Base-by-base conservation (phyloP, 1,140 invertebrate genomes). In the Drosophila pachea region DNA sequence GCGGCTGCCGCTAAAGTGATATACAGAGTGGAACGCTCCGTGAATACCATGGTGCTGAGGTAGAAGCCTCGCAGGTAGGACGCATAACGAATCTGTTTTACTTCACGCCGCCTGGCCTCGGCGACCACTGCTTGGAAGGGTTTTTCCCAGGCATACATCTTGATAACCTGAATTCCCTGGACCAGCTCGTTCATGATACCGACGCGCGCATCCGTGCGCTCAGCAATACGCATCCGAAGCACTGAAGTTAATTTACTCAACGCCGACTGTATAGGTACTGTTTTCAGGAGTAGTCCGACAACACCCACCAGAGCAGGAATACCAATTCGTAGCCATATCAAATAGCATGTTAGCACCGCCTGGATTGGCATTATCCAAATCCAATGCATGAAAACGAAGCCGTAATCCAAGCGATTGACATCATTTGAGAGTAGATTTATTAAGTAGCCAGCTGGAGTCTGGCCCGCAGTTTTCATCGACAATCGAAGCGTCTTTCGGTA, bases 391-490 rank as follows among this genome's bases (percentile, higher is more conserved):
- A 91, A 92, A 69, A 92, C 89, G 32, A 93, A 91, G 0, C 92
- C 91, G 71, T 90, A 90, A 75, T 94, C 93, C 56, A 94, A 92
- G 4, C 94, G 90, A 78, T 91, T 91, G 0, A 94, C 91, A 83
- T 97, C 96, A 77, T 97, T 97, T 2, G 95, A 95, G 56, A 97
- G 89, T 9, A 97, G 88, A 90, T 97, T 97, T 4, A 97, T 94
- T 35, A 97, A 91, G 90, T 96, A 95, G 0, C 95, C 95, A 2
- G 93, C 93, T 1, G 95, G 94, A 2, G 95, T 94, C 74, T 94
- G 90, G 0, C 92, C 92, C 11, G 95, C 78, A 0, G 95, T 92
- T 49, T 90, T 90, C 89, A 93, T 92, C 61, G 91, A 94, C 31
- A 94, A 89, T 2, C 91, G 90, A 8, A 94, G 87, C 0, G 93